Conservation (phyloP, 2,888 invertebrate species). For the Agriopis marginaria region DNA sequence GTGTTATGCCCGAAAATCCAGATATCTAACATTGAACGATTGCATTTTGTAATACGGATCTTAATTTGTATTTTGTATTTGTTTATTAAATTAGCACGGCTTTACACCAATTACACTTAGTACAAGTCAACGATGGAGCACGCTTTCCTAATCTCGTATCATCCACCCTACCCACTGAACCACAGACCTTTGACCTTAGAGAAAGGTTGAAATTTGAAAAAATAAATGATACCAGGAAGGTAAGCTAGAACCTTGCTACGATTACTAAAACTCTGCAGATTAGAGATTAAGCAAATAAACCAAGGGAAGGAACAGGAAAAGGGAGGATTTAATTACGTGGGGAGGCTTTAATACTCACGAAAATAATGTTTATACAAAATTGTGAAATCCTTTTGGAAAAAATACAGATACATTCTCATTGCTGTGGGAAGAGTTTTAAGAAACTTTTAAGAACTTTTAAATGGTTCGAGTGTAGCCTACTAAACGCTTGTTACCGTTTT, state of each 20-base stretch:
- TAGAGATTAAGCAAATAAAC: slow-evolving; percentile 48
- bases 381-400: slow-evolving; percentile 31
- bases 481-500: background rate
- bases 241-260: slow-evolving; percentile 21
- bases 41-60: too few relatives aligned
- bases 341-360: slow-evolving; percentile 38
- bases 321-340: slow-evolving; percentile 46
- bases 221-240: slow-evolving; percentile 23
- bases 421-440: background rate
- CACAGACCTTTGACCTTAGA: slow-evolving; percentile 9
- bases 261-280: slow-evolving; percentile 42
- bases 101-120: too few relatives aligned
- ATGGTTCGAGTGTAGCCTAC: background rate
- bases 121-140: background rate
- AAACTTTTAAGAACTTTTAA: background rate
- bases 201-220: slow-evolving; percentile 14
- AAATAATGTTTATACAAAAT: slow-evolving; percentile 44
- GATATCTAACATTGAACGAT: too few relatives aligned
- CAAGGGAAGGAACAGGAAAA: slow-evolving; percentile 46
- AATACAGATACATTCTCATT: slow-evolving; percentile 4
- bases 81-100: too few relatives aligned
- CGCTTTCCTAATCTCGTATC: background rate
- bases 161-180: background rate
- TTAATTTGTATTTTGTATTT: too few relatives aligned
- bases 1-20: too few relatives aligned